Conservation (phyloP, 2,113 vertebrate genomes). For the Chionis minor region DNA sequence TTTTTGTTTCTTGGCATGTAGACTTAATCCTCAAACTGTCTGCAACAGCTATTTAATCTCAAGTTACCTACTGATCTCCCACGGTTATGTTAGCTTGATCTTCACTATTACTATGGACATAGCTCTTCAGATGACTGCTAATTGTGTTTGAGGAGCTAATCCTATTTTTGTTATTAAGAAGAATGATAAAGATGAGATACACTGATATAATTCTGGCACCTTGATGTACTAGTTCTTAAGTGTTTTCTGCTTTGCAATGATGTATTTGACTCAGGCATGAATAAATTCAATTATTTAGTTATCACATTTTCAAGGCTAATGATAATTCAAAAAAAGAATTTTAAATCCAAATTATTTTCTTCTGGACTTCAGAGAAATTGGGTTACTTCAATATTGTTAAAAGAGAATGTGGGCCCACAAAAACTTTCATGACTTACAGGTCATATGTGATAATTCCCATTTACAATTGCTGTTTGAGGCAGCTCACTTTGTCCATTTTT, state of each 20-base stretch:
- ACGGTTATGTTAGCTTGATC: constrained; percentile 2
- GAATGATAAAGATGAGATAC: neutral
- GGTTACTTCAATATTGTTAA: neutral
- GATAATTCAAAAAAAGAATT: neutral
- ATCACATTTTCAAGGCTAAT: neutral
- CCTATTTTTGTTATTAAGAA: neutral
- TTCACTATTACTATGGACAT: neutral
- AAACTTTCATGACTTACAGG: neutral
- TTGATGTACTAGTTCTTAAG: neutral
- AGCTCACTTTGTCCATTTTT: neutral
- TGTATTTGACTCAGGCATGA: neutral
- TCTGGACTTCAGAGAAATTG: neutral
- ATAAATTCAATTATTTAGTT: neutral
- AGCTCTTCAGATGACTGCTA: neutral
- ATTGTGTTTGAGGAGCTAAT: neutral
- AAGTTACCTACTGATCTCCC: neutral
- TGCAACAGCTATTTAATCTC: neutral
- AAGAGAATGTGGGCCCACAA: neutral
- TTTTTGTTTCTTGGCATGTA: neutral
- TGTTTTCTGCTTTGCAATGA: neutral
- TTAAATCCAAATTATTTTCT: neutral
- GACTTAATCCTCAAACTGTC: neutral
- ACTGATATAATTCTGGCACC: neutral
- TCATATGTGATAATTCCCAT: neutral
- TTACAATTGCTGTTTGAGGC: neutral